Evolutionary conservation across 92 coral and sea anemone species (phyloP), one percentile per base, ranked within the genome.

Genomic region (Paramuricea clavata): DNA sequence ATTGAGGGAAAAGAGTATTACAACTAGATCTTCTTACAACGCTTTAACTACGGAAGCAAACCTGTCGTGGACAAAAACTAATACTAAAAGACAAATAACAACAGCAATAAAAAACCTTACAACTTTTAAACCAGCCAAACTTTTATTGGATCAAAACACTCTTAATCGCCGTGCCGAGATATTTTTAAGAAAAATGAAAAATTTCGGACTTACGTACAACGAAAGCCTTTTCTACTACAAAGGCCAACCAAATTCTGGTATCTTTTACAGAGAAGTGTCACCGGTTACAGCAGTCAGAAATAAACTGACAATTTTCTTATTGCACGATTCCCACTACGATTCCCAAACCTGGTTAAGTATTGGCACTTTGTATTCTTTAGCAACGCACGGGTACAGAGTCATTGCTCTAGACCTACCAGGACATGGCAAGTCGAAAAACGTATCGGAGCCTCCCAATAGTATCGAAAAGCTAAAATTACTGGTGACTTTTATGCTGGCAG

Each of bases 401-500:
- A 28, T 94, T 16, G 98, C 98, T n/a, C 36, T 95, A 2, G 98
- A 95, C 62, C 77, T 95, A 25, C 98, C 98, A 17, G 98, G 98
- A 0, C 81, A 88, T 15, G 98, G 97, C 19, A 86, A 86, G 15
- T 95, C 98, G 7, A 89, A 59, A 1, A 49, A 89, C 41, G 39
- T 93, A 33, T 77, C 43, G 8, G 94, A 92, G 57, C 95, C 95
- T 0, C 89, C 85, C 68, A 86, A 93, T 26, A 27, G 27, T 43
- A 11, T 72, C 10, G 78, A 36, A 25, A 77, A 78, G 0, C 87
- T 84, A 19, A 93, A 90, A 59, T 84, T 90, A 11, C 85, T 94
- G 17, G 88, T 74, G 19, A 91, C 91, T 52, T 90, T 95, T 93
- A 78, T 88, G 15, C 19, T 78, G 17, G 70, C 76, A 19, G 75